Conservation (phyloP, 2,113 vertebrate genomes). For the Copsychus sechellarum region DNA sequence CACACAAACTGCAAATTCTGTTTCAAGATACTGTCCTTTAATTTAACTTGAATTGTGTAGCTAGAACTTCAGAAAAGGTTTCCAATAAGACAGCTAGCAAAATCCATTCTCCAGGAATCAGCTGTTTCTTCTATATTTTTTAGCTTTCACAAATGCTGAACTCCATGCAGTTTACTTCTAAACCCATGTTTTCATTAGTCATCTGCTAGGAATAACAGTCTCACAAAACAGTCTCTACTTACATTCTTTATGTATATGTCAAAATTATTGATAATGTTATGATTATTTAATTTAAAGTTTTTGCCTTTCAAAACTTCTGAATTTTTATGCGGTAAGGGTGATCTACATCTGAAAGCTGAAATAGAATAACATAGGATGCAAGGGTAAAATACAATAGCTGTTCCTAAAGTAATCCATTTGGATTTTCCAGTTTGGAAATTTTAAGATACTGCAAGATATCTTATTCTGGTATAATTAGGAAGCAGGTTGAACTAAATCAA, state of each 20-base stretch:
- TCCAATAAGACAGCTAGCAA: neutral
- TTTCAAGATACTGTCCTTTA: neutral
- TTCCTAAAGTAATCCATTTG: neutral
- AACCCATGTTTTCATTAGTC: neutral
- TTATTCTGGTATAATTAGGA: neutral
- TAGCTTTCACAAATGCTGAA: neutral
- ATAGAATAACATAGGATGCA: neutral
- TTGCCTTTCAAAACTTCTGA: neutral
- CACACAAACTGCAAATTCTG: neutral
- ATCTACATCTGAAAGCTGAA: neutral
- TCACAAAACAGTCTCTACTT: neutral
- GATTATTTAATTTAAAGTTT: neutral
- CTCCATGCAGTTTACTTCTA: neutral
- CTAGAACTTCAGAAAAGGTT: neutral
- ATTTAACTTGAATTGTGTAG: neutral
- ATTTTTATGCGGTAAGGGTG: neutral
- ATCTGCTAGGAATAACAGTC: neutral
- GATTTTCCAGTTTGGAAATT: neutral
- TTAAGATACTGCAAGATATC: neutral
- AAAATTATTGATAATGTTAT: neutral
- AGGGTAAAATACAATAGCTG: neutral
- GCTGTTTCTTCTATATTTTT: neutral
- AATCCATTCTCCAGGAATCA: neutral
- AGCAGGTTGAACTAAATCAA: neutral
- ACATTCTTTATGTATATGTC: neutral